phyloP scores from a whole-genome alignment of 2,113 vertebrate species.

The Nycticebus coucang region DNA sequence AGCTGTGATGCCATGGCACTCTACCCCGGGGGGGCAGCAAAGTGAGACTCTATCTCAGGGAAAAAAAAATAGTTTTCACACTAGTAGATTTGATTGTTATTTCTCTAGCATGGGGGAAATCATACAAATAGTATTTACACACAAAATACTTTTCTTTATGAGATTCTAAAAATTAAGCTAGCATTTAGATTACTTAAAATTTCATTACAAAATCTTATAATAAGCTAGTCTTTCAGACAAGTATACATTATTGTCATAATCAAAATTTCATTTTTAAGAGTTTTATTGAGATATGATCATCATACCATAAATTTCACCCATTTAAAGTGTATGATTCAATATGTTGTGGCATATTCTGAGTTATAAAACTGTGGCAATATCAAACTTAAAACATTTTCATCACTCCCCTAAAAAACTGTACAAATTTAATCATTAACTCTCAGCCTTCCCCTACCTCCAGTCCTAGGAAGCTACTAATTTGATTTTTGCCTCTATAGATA shows the following conservation, averaged over 20 bases:
- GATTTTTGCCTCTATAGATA: not conserved
- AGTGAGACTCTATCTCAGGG: too few species aligned
- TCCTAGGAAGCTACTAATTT: not conserved
- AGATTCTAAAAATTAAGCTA: not conserved
- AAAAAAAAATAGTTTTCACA: not conserved
- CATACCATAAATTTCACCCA: not conserved
- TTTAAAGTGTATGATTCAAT: slow-evolving; percentile 1
- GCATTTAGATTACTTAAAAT: slow-evolving; percentile 37
- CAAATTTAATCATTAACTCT: not conserved
- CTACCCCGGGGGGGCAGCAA: too few species aligned
- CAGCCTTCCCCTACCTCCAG: not conserved
- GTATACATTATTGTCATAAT: not conserved
- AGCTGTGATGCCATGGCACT: too few species aligned
- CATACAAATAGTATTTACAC: not conserved
- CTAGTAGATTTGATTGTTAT: not conserved
- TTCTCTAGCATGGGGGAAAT: not conserved
- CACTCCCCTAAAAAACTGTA: not conserved
- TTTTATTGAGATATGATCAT: not conserved
- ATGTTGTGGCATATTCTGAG: not conserved
- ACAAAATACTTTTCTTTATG: not conserved
- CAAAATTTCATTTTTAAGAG: not conserved
- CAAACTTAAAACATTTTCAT: not conserved
- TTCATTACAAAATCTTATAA: not conserved
- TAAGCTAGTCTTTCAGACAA: not conserved
- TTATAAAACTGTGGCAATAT: not conserved